Evolutionary conservation across 2,888 invertebrate genomes (phyloP), one percentile per base, ranked within the genome.

Genomic region (Craniophora ligustri): DNA sequence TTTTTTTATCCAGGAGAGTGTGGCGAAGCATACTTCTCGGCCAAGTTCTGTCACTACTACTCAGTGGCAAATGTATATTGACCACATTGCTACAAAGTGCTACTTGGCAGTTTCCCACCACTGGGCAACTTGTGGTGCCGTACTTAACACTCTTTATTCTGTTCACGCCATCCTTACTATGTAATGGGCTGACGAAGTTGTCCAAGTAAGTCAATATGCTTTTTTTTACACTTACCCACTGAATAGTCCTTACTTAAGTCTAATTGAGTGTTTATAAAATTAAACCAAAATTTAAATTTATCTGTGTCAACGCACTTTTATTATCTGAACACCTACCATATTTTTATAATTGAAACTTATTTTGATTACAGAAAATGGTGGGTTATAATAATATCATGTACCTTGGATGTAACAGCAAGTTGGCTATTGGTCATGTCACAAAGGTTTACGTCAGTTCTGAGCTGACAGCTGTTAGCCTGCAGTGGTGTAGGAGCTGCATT

Each of bases 351-450:
- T n/a, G n/a, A n/a, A n/a, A n/a, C 13, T 32, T 49, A 26, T 35
- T 54, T n/a, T 35, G 2, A 34, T 45, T 62, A 5, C 96, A 80
- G 92, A 57, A 82, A 81, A 78, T 92, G 92, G 92, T 97, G 96
- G 96, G 95, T 97, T 69, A 95, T 98, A 75, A 88, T 97, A 58
- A 87, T 97, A 65, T 94, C 98, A 10, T 97, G 97, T 21, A 87
- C 96, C 41, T 94, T 97, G 58, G 98, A 98, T 81, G 97, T 98
- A n/a, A 97, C 97, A 89, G 97, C 97, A 5, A 96, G 97, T 81
- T 98, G 96, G 85, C 90, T 98, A 59, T 94, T 98, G 58, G 96
- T 97, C 11, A 95, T 96, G 82, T 97, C 98, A 0, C 98, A 97
- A 88, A 75, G 93, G 8, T 94, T 88, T 72, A 93, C 93, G 0